These are phyloP conservation scores for Solenopsis invicta DNA, from an alignment of 1,140 invertebrate species.

Conservation along the genomic window DNA sequence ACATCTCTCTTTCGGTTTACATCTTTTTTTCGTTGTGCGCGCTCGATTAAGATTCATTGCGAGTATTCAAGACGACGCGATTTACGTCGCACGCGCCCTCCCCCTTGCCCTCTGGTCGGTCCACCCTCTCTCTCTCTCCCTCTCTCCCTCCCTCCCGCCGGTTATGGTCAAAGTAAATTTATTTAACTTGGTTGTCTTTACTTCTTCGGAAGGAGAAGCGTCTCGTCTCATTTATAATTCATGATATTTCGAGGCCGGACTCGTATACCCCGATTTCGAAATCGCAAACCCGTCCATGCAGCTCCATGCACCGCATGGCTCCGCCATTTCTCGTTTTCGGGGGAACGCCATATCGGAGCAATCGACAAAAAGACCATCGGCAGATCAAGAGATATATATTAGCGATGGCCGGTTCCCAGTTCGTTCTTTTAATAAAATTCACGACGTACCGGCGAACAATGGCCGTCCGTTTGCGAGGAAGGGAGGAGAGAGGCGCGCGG, in stretches of 20 bases:
- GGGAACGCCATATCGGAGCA: not conserved
- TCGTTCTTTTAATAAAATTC: constrained; percentile 69
- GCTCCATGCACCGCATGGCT: not conserved
- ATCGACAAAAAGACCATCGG: constrained; percentile 53
- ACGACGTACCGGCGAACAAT: constrained; percentile 55
- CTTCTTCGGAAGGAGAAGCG: not conserved
- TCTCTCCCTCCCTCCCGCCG: not conserved
- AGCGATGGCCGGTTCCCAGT: constrained; percentile 46
- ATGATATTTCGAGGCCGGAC: not conserved
- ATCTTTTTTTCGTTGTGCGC: not conserved
- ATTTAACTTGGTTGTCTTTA: constrained; percentile 16
- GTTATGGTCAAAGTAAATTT: not conserved
- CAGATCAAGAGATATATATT: constrained; percentile 61
- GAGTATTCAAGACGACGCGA: constrained; percentile 16
- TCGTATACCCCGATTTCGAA: constrained; percentile 17
- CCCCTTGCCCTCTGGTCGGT: not conserved
- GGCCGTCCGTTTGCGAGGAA: constrained; percentile 1
- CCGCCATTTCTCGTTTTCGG: not conserved
- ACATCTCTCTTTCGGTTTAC: constrained; percentile 10
- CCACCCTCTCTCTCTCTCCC: not conserved
- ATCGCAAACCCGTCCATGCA: constrained; percentile 29
- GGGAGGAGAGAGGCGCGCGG: not conserved
- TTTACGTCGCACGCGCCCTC: not conserved
- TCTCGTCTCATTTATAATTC: constrained; percentile 49
- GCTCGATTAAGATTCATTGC: constrained; percentile 29